phyloP scores from a whole-genome alignment of 2,888 invertebrate species.

The Steinernema scapterisci region DNA sequence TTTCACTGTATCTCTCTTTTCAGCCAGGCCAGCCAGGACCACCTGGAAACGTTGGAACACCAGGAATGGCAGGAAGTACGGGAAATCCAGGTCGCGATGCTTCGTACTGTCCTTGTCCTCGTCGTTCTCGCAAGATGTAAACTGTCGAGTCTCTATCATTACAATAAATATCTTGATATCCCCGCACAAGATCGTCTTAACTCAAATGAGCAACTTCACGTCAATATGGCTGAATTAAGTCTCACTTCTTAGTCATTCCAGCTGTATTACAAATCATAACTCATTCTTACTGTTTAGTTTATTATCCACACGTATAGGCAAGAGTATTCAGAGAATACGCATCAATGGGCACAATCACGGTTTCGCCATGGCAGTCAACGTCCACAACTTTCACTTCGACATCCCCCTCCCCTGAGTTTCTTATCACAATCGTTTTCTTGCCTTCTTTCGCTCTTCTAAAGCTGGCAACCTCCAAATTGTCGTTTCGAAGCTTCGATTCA shows the following conservation, averaged over 20 bases:
- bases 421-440: not conserved
- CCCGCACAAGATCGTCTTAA: too few species aligned
- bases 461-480: not conserved
- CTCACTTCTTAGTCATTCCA: too few species aligned
- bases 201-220: too few species aligned
- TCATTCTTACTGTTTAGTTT: too few species aligned
- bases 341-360: slow-evolving; percentile 3
- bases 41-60: not conserved
- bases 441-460: not conserved
- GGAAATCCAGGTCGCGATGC: slow-evolving; percentile 28
- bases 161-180: too few species aligned
- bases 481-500: not conserved
- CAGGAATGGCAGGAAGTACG: not conserved
- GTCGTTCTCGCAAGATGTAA: not conserved
- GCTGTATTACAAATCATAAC: too few species aligned
- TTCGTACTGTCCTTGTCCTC: slow-evolving; percentile 2
- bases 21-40: slow-evolving; percentile 14
- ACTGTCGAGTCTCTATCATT: not conserved
- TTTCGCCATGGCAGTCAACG: not conserved
- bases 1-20: too few species aligned
- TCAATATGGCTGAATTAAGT: too few species aligned
- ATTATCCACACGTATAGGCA: not conserved
- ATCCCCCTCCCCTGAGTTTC: not conserved
- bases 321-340: not conserved
- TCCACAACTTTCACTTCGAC: not conserved